phyloP scores from a whole-genome alignment of 2,888 invertebrate species.

The Drosophila pegasa region DNA sequence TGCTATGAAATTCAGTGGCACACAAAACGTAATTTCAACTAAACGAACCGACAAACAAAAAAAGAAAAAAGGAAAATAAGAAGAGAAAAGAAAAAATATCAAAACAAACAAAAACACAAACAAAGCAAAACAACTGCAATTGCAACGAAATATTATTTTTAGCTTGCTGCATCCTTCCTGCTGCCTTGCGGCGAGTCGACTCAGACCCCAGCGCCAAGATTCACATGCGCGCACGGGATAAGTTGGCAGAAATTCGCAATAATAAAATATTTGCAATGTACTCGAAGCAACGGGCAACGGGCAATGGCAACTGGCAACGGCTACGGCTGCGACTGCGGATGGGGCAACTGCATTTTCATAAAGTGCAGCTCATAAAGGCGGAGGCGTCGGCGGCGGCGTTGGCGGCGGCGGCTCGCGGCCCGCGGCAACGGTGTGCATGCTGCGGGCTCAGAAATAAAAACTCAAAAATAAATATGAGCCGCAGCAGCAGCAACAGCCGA shows the following conservation, averaged over 20 bases:
- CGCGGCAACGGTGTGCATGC: slow-evolving; percentile 46
- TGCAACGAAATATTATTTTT: slow-evolving; percentile 79
- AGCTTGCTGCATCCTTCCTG: slow-evolving; percentile 81
- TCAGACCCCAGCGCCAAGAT: slow-evolving; percentile 32
- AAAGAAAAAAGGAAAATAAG: slow-evolving; percentile 23
- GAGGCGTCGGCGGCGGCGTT: too few species aligned
- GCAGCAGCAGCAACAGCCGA: slow-evolving; percentile 46
- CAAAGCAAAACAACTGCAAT: slow-evolving; percentile 60
- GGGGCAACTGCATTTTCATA: slow-evolving; percentile 76
- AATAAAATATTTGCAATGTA: slow-evolving; percentile 82
- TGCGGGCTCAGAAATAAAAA: slow-evolving; percentile 56
- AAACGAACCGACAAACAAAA: slow-evolving; percentile 79
- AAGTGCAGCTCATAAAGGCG: slow-evolving; percentile 75
- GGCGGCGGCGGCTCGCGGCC: slow-evolving; percentile 3
- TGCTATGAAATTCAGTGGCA: slow-evolving; percentile 80
- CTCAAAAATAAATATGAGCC: slow-evolving; percentile 77
- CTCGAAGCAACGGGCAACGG: slow-evolving; percentile 55
- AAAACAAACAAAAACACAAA: slow-evolving; percentile 59
- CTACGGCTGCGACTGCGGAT: slow-evolving; percentile 14
- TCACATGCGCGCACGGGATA: slow-evolving; percentile 76
- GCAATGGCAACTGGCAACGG: slow-evolving; percentile 22
- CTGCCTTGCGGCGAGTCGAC: slow-evolving; percentile 47
- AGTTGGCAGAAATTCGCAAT: slow-evolving; percentile 81
- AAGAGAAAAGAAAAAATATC: slow-evolving; percentile 19
- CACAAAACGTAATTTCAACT: slow-evolving; percentile 81